Evolutionary conservation across 2,113 vertebrate species (phyloP).

Genomic region (Oncorhynchus masou): DNA sequence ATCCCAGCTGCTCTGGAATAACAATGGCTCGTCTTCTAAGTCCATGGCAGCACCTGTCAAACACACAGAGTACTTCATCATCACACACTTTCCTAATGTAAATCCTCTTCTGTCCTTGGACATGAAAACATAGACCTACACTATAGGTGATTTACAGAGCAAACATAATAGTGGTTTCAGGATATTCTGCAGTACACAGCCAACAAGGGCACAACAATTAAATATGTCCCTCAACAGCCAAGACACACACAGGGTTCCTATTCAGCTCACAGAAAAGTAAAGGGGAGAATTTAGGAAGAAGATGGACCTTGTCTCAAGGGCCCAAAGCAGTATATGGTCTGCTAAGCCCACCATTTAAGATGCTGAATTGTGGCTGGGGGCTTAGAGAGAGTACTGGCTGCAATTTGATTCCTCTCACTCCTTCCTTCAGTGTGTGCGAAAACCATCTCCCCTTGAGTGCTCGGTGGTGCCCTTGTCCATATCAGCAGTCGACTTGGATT

Average conservation of each 20-base stretch:
- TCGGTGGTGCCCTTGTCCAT: conserved; percentile 19
- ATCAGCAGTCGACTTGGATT: conserved; percentile 27
- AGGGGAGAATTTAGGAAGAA: conserved; percentile 21
- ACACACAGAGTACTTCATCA: conserved; percentile 43
- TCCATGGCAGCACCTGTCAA: conserved; percentile 79
- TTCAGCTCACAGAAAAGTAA: conserved; percentile 18
- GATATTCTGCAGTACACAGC: conserved; percentile 30
- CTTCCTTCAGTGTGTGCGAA: conserved; percentile 27
- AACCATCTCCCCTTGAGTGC: conserved; percentile 42
- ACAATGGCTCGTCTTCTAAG: conserved; percentile 85
- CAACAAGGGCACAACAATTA: conserved; percentile 47
- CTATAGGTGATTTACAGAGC: conserved; percentile 40
- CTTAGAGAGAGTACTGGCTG: conserved; percentile 44
- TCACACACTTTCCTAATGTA: conserved; percentile 14
- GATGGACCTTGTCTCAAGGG: conserved; percentile 17
- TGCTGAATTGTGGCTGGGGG: conserved; percentile 49
- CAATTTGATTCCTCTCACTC: conserved; percentile 60
- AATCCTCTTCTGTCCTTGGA: background rate
- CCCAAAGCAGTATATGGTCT: conserved; percentile 27
- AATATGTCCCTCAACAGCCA: conserved; percentile 42
- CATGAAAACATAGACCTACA: conserved; percentile 27
- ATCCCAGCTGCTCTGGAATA: conserved; percentile 79
- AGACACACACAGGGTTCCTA: conserved; percentile 21
- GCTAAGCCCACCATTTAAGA: conserved; percentile 33
- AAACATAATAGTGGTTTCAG: background rate